Evolutionary conservation across 2,113 vertebrate species (phyloP), one percentile per base, ranked within the genome.

Genomic region (Xiphias gladius): DNA sequence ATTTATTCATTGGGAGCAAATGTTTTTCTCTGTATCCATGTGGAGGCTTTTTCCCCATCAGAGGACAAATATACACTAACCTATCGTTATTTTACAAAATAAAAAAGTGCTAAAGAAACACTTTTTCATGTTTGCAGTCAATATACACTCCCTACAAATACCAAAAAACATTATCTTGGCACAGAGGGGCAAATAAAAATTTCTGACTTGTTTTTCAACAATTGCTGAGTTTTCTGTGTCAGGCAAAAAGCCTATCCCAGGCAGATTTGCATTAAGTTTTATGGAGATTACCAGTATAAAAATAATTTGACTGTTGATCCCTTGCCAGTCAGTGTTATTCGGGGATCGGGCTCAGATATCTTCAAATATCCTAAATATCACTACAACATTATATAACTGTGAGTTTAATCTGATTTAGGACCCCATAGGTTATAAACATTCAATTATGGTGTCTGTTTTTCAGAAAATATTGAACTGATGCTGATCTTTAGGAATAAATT

Each of bases 1-100:
- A 93, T 86, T 94, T 93, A 94, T 95, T 95, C 88, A 94, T 93
- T 84, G 68, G 67, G 73, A 88, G 77, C 87, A 94, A 94, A 93
- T 94, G 88, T 93, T 93, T 92, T 86, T 69, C 85, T 93, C 76
- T 90, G 79, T 84, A 80, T 82, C 71, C 81, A 59, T 74, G 76
- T 63, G 1, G 63, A 58, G 46, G 70, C 55, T 84, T 85, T 70
- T 82, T 67, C 73, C 78, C 80, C 73, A 89, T 83, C 83, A 85
- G 70, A 86, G 84, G 74, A 79, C 71, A 63, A 48, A 80, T 80
- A 80, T 72, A 67, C 65, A 82, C 65, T 73, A 85, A 79, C 65
- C 55, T 41, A 84, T 80, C 84, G 78, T 58, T 71, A 68, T 73
- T 74, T 80, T 52, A 64, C 22, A 66, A 63, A 32, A 52, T 65